These are phyloP conservation scores for Periophthalmodon schlosseri DNA, from an alignment of 2,113 vertebrate species.

Conservation along the genomic window DNA sequence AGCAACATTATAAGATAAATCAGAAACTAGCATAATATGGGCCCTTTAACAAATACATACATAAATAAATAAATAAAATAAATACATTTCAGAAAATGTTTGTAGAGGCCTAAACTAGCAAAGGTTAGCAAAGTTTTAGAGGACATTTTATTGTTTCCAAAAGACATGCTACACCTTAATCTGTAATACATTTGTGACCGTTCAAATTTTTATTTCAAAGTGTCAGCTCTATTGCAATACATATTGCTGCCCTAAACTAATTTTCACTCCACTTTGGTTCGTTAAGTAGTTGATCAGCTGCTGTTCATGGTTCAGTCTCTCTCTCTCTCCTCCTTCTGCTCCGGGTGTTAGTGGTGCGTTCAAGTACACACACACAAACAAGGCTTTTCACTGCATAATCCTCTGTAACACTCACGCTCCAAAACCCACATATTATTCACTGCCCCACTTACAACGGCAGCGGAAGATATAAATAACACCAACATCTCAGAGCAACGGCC, in stretches of 20 bases:
- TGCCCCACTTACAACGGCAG: slow-evolving; percentile 4
- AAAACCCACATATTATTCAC: slow-evolving; percentile 5
- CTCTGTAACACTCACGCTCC: neutral
- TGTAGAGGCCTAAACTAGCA: no score
- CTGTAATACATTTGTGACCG: neutral
- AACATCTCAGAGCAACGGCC: neutral
- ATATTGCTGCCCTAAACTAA: neutral
- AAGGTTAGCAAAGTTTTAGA: no score
- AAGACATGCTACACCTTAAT: neutral
- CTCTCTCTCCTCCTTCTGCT: neutral
- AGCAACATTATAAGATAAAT: no score
- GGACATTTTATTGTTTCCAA: no score
- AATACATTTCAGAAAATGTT: no score
- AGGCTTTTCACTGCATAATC: neutral
- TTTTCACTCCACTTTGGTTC: neutral
- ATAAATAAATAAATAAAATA: no score
- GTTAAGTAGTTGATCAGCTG: neutral
- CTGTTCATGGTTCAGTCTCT: neutral
- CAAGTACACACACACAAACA: neutral
- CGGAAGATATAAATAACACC: slow-evolving; percentile 6
- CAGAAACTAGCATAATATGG: no score
- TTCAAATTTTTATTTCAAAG: neutral
- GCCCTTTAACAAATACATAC: no score
- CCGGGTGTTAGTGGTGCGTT: neutral
- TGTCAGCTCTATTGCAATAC: neutral